Conservation (phyloP, 2,888 invertebrate genomes). For the Drosophila gaucha region DNA sequence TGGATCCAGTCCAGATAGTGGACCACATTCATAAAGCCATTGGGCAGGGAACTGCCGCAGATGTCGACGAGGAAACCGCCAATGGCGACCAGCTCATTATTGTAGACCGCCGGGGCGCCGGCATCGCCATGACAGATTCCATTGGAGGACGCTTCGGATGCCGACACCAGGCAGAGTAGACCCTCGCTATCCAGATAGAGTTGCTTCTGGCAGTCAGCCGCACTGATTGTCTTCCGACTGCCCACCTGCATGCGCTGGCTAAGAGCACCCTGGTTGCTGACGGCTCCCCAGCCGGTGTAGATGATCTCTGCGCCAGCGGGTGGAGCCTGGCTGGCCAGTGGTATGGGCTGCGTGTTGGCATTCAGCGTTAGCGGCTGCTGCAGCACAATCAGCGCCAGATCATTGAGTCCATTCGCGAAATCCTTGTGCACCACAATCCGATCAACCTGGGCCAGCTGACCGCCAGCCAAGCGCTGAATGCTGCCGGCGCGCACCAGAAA, state of each 20-base stretch:
- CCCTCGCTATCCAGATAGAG: slow-evolving; percentile 58
- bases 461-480: slow-evolving; percentile 73
- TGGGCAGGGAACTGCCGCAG: slow-evolving; percentile 74
- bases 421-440: slow-evolving; percentile 70
- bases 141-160: slow-evolving; percentile 8
- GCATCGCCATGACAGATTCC: slow-evolving; percentile 82
- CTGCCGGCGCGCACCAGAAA: slow-evolving; percentile 82
- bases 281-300: slow-evolving; percentile 81
- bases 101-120: slow-evolving; percentile 81
- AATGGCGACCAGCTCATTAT: slow-evolving; percentile 77
- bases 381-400: slow-evolving; percentile 80
- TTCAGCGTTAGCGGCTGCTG: slow-evolving; percentile 63
- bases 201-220: slow-evolving; percentile 52
- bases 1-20: slow-evolving; percentile 69
- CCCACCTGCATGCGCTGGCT: slow-evolving; percentile 72
- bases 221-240: slow-evolving; percentile 61
- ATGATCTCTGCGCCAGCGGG: slow-evolving; percentile 59
- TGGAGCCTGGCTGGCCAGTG: slow-evolving; percentile 59
- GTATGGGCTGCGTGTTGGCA: slow-evolving; percentile 63
- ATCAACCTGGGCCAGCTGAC: slow-evolving; percentile 70
- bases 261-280: slow-evolving; percentile 37
- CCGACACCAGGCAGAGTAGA: slow-evolving; percentile 73
- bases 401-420: slow-evolving; percentile 63
- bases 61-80: slow-evolving; percentile 76
- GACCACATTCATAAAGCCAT: slow-evolving; percentile 80